These are phyloP conservation scores for Caerostris extrusa DNA, from an alignment of 1,140 invertebrate species.

Conservation along the genomic window DNA sequence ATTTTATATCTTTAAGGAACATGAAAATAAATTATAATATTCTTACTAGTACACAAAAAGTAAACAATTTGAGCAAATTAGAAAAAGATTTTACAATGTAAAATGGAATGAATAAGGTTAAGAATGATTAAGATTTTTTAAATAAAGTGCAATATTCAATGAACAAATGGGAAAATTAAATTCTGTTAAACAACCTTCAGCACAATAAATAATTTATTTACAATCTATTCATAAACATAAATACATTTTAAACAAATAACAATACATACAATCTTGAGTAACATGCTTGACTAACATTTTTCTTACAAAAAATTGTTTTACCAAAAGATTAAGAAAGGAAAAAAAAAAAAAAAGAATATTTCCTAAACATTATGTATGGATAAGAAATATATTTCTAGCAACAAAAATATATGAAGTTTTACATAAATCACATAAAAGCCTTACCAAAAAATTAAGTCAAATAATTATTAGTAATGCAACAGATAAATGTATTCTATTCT, in stretches of 20 bases:
- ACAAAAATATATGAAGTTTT: too few species aligned
- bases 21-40: background rate
- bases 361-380: too few species aligned
- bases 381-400: too few species aligned
- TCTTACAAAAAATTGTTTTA: too few species aligned
- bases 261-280: background rate
- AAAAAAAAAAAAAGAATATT: too few species aligned
- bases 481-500: too few species aligned
- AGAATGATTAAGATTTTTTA: background rate
- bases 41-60: background rate
- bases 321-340: too few species aligned
- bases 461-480: too few species aligned
- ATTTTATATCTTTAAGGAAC: background rate
- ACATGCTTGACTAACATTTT: slow-evolving; percentile 15
- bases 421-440: too few species aligned
- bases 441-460: too few species aligned
- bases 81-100: background rate
- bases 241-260: slow-evolving; percentile 21
- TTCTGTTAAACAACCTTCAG: background rate
- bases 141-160: slow-evolving; percentile 11
- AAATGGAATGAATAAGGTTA: background rate
- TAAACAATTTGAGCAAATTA: too few species aligned
- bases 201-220: slow-evolving; percentile 19
- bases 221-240: background rate
- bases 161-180: background rate